Conservation (phyloP, 2,113 vertebrate genomes). For the Sus scrofa region T2T-Sscrofa CM000830.6:37716501-37717000, state of each 20-base stretch:
- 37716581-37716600: background rate
- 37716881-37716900: background rate
- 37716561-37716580: background rate
- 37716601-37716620: background rate
- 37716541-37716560: background rate
- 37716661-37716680: slow-evolving; percentile 2
- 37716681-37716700: background rate
- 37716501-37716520: background rate
- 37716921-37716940: background rate
- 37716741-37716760: slow-evolving; percentile 17
- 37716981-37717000: slow-evolving; percentile 10
- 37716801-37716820: background rate
- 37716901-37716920: background rate
- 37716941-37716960: background rate
- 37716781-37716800: background rate
- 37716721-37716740: slow-evolving; percentile 9
- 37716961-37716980: background rate
- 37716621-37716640: background rate
- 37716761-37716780: slow-evolving; percentile 1
- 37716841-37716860: background rate
- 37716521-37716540: background rate
- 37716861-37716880: background rate
- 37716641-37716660: slow-evolving; percentile 26
- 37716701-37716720: background rate
- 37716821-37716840: background rate